Percentiles rank a stretch among this genome's conserved stretches.
Conservation (phyloP, 2,888 invertebrate genomes). For the Stegophylla sp. region DNA sequence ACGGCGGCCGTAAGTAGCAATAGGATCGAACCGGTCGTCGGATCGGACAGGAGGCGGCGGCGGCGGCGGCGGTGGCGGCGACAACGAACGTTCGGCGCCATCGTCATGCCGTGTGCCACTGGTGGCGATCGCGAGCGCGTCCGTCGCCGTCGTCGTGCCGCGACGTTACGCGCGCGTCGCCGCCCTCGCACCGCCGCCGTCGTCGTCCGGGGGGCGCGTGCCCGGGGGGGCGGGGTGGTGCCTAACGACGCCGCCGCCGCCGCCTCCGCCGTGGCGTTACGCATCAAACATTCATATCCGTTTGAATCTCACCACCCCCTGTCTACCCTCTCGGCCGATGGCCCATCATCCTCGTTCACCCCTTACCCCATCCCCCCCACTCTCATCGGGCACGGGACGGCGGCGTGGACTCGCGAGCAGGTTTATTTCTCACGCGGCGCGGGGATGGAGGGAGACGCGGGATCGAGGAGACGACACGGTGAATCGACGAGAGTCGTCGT, state of each 20-base stretch:
- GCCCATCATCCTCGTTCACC: no score
- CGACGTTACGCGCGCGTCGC: neutral
- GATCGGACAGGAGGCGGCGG: neutral
- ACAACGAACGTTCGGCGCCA: conserved; percentile 25
- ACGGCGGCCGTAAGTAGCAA: neutral
- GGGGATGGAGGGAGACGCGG: no score
- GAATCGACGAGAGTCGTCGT: no score
- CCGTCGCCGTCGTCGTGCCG: neutral
- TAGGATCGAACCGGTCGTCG: neutral
- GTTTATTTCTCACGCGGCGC: no score
- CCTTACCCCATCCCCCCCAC: no score
- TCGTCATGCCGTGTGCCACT: conserved; percentile 52
- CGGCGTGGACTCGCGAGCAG: no score
- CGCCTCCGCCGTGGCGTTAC: neutral
- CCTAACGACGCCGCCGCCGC: neutral
- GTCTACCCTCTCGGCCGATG: no score
- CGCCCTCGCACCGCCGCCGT: neutral
- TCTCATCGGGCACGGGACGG: no score
- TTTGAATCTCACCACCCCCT: neutral
- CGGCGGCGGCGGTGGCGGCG: neutral
- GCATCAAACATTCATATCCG: conserved; percentile 27
- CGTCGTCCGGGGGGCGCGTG: neutral
- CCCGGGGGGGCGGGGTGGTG: no score
- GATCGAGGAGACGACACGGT: no score
- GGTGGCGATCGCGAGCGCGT: conserved; percentile 30